Evolutionary conservation across 2,797 vertebrate genomes (phyloP).

Genomic region (Diglossa cyanea): DNA sequence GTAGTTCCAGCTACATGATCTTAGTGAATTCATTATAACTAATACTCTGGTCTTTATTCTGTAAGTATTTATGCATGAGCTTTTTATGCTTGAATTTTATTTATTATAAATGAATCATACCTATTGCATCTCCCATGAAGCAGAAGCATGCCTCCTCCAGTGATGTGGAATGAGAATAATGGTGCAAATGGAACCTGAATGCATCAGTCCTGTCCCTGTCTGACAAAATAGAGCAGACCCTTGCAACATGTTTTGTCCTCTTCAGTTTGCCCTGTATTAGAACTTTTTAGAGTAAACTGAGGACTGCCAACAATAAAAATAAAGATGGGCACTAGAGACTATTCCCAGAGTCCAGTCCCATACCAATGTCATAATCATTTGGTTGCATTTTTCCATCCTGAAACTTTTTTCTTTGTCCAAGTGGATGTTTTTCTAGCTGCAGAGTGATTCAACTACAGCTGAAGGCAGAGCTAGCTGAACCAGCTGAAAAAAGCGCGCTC

Average conservation of each 20-base stretch:
- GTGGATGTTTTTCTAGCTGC: not conserved
- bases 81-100: not conserved
- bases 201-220: not conserved
- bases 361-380: not conserved
- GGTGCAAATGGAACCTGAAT: not conserved
- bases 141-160: not conserved
- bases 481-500: not conserved
- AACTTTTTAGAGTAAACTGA: not conserved
- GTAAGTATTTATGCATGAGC: not conserved
- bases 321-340: not conserved
- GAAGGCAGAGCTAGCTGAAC: not conserved
- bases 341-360: not conserved
- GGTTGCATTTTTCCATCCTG: not conserved
- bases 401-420: not conserved
- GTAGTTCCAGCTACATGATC: not conserved
- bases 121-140: not conserved
- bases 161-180: not conserved
- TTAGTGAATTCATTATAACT: not conserved
- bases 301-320: not conserved
- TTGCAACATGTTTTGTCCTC: not conserved
- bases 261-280: not conserved
- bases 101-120: not conserved
- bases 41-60: not conserved
- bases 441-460: not conserved
- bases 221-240: not conserved